These are phyloP conservation scores for Parascotia fuliginaria DNA, from an alignment of 2,888 invertebrate genomes.

Conservation along the genomic window DNA sequence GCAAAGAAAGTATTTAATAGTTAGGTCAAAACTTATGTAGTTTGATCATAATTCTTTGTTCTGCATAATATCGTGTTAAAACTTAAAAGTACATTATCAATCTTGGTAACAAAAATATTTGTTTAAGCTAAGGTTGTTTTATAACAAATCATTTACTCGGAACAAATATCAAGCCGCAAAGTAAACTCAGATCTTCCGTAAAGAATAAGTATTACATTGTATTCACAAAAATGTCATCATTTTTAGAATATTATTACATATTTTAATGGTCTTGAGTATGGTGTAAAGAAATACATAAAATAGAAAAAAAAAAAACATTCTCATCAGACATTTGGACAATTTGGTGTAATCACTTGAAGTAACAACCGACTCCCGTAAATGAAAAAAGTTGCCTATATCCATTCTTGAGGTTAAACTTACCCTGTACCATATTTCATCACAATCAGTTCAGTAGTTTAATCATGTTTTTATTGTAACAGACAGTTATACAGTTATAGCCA, in stretches of 20 bases:
- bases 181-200: conserved; percentile 49
- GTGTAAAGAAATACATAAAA: too few relatives aligned
- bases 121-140: conserved; percentile 47
- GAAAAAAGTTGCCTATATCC: too few relatives aligned
- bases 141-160: conserved; percentile 51
- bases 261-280: too few relatives aligned
- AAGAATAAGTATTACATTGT: conserved; percentile 26
- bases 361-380: too few relatives aligned
- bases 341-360: too few relatives aligned
- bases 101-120: conserved; percentile 39
- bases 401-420: too few relatives aligned
- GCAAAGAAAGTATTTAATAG: neutral
- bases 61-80: conserved; percentile 1
- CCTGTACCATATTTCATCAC: too few relatives aligned
- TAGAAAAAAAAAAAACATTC: too few relatives aligned
- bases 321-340: too few relatives aligned
- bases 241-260: neutral
- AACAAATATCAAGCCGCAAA: conserved; percentile 59
- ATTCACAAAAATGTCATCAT: conserved; percentile 3
- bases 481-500: too few relatives aligned
- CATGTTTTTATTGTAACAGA: too few relatives aligned
- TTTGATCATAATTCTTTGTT: neutral
- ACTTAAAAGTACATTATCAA: conserved; percentile 40
- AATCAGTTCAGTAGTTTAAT: too few relatives aligned
- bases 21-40: neutral